Conservation (phyloP, 2,797 vertebrate species). For the Falco rusticolus region DNA sequence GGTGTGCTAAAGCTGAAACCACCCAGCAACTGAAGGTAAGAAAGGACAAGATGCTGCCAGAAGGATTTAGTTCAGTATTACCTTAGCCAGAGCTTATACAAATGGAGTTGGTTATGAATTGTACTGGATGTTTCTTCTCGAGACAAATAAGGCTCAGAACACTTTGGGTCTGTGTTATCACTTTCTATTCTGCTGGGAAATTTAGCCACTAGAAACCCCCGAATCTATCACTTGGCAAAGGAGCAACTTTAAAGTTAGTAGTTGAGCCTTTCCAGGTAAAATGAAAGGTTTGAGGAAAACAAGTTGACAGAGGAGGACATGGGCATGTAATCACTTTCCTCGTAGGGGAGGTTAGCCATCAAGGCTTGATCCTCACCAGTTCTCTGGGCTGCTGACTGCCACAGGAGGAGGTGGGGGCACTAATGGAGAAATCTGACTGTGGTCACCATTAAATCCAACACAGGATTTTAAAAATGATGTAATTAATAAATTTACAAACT, state of each 20-base stretch:
- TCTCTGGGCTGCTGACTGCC: background rate
- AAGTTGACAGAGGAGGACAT: background rate
- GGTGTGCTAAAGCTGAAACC: background rate
- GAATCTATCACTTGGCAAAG: background rate
- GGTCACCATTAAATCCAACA: background rate
- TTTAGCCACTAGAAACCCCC: background rate
- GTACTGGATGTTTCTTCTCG: background rate
- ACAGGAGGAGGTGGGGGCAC: background rate
- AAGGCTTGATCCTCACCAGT: background rate
- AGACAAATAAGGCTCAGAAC: background rate
- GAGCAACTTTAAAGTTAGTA: background rate
- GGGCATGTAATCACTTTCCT: background rate
- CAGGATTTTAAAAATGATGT: background rate
- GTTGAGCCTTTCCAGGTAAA: background rate
- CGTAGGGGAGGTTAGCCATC: background rate
- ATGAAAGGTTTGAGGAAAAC: background rate
- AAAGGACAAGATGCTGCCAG: background rate
- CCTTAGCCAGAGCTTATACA: background rate
- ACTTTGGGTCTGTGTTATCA: background rate
- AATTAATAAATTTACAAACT: background rate
- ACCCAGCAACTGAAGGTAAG: background rate
- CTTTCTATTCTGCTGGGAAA: background rate
- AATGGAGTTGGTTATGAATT: background rate
- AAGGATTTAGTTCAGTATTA: background rate
- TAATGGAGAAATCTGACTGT: background rate